Base-by-base conservation (phyloP, 2,797 vertebrate species). In the Hephaestus fuliginosus region DNA sequence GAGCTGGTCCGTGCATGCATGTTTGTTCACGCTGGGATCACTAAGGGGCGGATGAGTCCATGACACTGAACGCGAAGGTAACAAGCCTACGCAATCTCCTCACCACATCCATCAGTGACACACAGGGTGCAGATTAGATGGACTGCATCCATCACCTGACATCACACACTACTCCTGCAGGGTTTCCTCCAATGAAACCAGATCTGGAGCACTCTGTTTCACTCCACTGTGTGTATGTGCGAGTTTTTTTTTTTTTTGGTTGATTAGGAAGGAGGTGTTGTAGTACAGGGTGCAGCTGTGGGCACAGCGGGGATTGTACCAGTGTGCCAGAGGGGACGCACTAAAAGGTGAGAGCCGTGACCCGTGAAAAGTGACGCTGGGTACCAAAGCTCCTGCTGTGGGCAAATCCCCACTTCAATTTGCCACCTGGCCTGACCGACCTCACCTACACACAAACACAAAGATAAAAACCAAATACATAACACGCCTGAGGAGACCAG, bases 51-150 rank as follows among this genome's bases (percentile, higher is more conserved):
- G 25, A 51, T 11, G 30, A 71, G 74, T 58, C 48, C 71, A 58
- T 49, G 57, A 83, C 71, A 74, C 69, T 12, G 20, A 60, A 58
- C 63, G 13, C 1, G 18, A 65, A 2, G 17, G n/a, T 86, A 89
- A 93, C 78, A 75, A 89, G 57, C 48, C 49, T 9, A 36, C 25
- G 70, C 82, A 56, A 80, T 69, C 83, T 78, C 69, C 73, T 41
- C 41, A 41, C 9, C 72, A 56, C 81, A 90, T 91, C 87, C 71
- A 88, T 90, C 89, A 90, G 6, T 79, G 83, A 78, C 87, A 79
- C 14, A 41, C n/a, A 0, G 57, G 70, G 55, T 22, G 84, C 4
- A 20, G 69, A 87, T 85, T 36, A 86, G 86, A 86, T 84, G 74
- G 78, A 78, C 80, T 66, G 43, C 70, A 83, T 86, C 78, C 81